A percentile compares a stretch with the other conserved stretches of the same genome.
These are phyloP conservation scores for Pyrocephalus nanus DNA, from an alignment of 2,797 vertebrate genomes.

Conservation along the genomic window DNA sequence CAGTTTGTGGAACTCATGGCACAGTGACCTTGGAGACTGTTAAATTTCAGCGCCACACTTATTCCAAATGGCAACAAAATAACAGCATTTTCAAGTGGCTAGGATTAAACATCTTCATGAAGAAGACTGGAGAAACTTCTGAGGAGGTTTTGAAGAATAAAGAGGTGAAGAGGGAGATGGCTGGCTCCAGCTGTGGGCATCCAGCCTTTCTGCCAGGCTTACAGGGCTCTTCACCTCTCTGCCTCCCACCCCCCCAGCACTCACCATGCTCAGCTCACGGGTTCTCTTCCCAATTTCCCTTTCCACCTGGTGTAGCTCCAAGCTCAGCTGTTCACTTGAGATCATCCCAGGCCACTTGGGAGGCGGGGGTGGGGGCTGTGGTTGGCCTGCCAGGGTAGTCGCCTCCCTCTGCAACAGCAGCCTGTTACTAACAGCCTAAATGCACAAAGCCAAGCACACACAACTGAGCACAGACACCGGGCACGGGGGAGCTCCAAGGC, in stretches of 20 bases:
- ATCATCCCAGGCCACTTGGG: conserved; percentile 89
- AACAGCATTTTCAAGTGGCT: not conserved
- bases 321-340: conserved; percentile 95
- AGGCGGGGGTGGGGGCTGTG: conserved; percentile 76
- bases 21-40: not conserved
- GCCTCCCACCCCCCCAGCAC: conserved; percentile 32
- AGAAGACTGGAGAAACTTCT: not conserved
- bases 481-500: conserved; percentile 5
- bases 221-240: not conserved
- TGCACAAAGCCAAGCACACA: conserved; percentile 77
- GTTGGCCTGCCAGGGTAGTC: conserved; percentile 81
- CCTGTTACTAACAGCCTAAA: conserved; percentile 90
- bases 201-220: not conserved
- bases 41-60: not conserved
- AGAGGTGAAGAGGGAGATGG: not conserved
- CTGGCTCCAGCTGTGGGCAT: not conserved
- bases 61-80: not conserved
- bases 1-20: not conserved
- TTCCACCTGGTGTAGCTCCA: conserved; percentile 97
- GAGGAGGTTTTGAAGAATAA: not conserved
- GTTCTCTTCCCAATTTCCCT: conserved; percentile 97
- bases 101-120: not conserved
- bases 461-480: conserved; percentile 63
- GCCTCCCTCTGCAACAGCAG: conserved; percentile 92
- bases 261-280: conserved; percentile 93